Conservation (phyloP, 2,797 vertebrate genomes). For the Apogon hyalosoma region DNA sequence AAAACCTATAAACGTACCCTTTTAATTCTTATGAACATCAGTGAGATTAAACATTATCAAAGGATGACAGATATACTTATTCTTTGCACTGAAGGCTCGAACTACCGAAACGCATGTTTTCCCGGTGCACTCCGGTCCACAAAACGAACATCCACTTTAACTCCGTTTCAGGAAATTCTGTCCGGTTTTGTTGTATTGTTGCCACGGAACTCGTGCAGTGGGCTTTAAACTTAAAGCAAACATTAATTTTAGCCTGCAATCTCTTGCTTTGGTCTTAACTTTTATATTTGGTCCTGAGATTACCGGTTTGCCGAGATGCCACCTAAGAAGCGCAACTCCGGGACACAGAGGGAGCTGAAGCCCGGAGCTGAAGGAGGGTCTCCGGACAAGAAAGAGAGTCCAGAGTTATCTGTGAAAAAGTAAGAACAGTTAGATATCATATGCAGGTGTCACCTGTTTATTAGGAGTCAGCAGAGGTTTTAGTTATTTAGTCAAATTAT, state of each 20-base stretch:
- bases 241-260: neutral
- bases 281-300: neutral
- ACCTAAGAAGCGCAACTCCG: conserved; percentile 75
- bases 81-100: neutral
- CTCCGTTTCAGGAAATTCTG: conserved; percentile 66
- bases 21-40: rapidly evolving
- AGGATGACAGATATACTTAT: rapidly evolving
- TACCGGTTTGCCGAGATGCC: conserved; percentile 62
- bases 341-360: conserved; percentile 69
- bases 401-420: conserved; percentile 76
- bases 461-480: neutral
- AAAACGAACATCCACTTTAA: conserved; percentile 51
- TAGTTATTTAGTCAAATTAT: neutral
- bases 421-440: conserved; percentile 47
- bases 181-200: conserved; percentile 61
- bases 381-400: conserved; percentile 70
- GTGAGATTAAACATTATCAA: rapidly evolving
- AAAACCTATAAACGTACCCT: rapidly evolving
- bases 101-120: rapidly evolving
- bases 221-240: conserved; percentile 65
- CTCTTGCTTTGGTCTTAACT: neutral
- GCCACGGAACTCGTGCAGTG: conserved; percentile 50
- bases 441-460: too few species aligned
- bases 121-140: neutral
- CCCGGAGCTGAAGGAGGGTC: conserved; percentile 52